Base-by-base conservation (phyloP, 2,888 invertebrate genomes). In the Erebia epiphron region DNA sequence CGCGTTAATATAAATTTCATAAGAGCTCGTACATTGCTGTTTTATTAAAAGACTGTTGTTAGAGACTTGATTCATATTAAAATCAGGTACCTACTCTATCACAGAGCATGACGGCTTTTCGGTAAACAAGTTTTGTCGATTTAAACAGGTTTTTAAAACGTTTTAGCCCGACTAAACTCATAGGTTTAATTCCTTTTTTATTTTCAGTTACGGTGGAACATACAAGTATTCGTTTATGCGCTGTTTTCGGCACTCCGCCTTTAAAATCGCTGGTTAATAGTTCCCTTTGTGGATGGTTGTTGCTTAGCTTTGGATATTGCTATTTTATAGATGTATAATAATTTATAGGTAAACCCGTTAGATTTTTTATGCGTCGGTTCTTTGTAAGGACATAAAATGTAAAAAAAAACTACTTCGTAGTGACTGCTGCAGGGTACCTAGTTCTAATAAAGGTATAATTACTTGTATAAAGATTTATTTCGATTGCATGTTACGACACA, bases 1-100 rank as follows among this genome's bases (percentile, higher is more conserved):
- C 61, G 77, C 79, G 84, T 82, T 86, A 84, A 86, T 87, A 86
- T 83, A 84, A 86, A 83, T 86, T 86, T 87, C 84, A 86, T 83
- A 82, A 84, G 80, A 78, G 80, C 81, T 78, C 82, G 79, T 77
- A 78, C 75, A 79, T 79, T 82, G 80, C 77, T 84, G 78, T 84
- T 86, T 85, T 86, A 86, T 85, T 86, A 85, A 85, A 83, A 83
- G 77, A 72, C 76, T 75, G 82, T 83, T 86, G 82, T 82, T 83
- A 82, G 82, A 41, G 65, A 41, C 62, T 65, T 80, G 81, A 83
- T 84, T 81, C 83, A 83, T 84, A 84, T 83, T 82, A 83, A 80
- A 83, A 58, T 50, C 46, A 49, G 63, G 50, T 52, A 43, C n/a
- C n/a, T n/a, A n/a, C 41, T 66, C n/a, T 60, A 43, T 54, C 46